Evolutionary conservation across 2,797 vertebrate genomes (phyloP).

Genomic region (Paramormyrops hopkinsi): DNA sequence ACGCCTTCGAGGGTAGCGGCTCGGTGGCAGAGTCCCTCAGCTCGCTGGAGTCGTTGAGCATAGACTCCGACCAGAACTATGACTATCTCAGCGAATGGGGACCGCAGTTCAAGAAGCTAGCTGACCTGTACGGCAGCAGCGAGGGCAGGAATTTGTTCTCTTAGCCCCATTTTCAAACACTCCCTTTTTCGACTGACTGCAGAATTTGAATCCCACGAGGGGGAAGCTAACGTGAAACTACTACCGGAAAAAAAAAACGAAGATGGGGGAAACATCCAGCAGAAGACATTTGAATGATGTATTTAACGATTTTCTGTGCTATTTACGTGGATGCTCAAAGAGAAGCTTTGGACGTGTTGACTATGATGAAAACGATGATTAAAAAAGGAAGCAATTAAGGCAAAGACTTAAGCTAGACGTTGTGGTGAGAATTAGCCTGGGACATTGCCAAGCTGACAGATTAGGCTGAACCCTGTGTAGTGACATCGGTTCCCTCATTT

Average conservation of each 20-base stretch:
- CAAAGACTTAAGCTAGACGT: conserved; percentile 53
- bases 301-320: conserved; percentile 56
- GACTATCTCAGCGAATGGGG: conserved; percentile 97
- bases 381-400: conserved; percentile 50
- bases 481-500: conserved; percentile 51
- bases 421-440: conserved; percentile 43
- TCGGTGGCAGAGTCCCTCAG: conserved; percentile 89
- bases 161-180: conserved; percentile 59
- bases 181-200: conserved; percentile 36
- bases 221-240: conserved; percentile 21
- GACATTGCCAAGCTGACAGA: conserved; percentile 36
- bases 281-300: conserved; percentile 41
- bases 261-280: conserved; percentile 26
- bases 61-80: conserved; percentile 94
- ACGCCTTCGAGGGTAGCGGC: conserved; percentile 86
- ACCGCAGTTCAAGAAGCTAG: conserved; percentile 89
- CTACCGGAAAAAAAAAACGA: conserved; percentile 27
- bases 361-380: conserved; percentile 55
- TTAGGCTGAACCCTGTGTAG: conserved; percentile 13
- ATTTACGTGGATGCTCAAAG: conserved; percentile 51
- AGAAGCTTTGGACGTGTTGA: conserved; percentile 50
- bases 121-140: conserved; percentile 84
- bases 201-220: conserved; percentile 45
- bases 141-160: conserved; percentile 75
- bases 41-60: conserved; percentile 86